phyloP scores from a whole-genome alignment of 35 echinoderm and acorn worm genomes.

The Antedon bifida region DNA sequence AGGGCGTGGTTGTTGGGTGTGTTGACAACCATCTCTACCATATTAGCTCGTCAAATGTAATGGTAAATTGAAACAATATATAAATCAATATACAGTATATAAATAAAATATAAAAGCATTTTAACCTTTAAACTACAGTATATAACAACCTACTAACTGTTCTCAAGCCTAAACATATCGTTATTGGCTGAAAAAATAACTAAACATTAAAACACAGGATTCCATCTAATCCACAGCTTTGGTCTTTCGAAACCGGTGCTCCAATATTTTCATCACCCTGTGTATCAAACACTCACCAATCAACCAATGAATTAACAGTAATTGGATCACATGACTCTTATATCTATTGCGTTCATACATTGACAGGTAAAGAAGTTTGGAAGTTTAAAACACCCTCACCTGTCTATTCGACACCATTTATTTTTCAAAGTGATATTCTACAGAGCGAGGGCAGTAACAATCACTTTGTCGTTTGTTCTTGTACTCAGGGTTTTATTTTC shows the following conservation, averaged over 20 bases:
- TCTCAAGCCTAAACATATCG: too few species aligned
- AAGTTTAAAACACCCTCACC: slow-evolving; percentile 4
- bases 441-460: not conserved
- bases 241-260: slow-evolving; percentile 22
- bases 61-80: not conserved
- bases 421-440: slow-evolving; percentile 5
- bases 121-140: too few species aligned
- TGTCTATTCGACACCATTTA: slow-evolving; percentile 40
- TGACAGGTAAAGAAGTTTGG: slow-evolving; percentile 26
- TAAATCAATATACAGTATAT: too few species aligned
- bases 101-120: too few species aligned
- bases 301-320: slow-evolving; percentile 9
- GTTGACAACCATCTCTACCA: slow-evolving; percentile 35
- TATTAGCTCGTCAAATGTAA: not conserved
- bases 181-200: too few species aligned
- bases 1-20: slow-evolving; percentile 36
- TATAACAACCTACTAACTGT: too few species aligned
- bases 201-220: not conserved
- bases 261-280: slow-evolving; percentile 67
- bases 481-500: slow-evolving; percentile 20
- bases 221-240: slow-evolving; percentile 26
- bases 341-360: slow-evolving; percentile 32
- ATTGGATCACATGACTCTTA: slow-evolving; percentile 51
- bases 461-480: slow-evolving; percentile 15
- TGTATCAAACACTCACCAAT: not conserved